These are phyloP conservation scores for Cygnus olor DNA, from an alignment of 2,797 vertebrate genomes.

Conservation along the genomic window DNA sequence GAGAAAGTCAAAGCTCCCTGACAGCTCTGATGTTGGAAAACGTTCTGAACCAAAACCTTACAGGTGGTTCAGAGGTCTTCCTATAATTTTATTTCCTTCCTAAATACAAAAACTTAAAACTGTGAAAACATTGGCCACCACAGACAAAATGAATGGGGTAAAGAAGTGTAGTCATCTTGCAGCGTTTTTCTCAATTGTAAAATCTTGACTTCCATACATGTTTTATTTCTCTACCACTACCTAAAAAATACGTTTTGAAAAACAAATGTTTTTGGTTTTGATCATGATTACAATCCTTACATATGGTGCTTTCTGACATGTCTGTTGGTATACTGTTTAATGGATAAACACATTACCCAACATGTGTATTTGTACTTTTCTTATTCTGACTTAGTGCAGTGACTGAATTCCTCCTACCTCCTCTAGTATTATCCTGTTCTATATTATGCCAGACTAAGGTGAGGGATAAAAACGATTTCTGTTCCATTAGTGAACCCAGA, in stretches of 20 bases:
- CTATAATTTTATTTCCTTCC: neutral
- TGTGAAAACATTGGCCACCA: neutral
- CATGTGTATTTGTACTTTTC: neutral
- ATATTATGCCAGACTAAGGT: neutral
- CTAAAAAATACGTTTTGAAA: neutral
- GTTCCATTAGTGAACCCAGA: neutral
- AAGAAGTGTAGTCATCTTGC: neutral
- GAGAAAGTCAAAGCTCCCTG: neutral
- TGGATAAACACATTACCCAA: neutral
- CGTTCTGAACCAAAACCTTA: neutral
- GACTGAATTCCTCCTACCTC: neutral
- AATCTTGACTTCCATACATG: neutral
- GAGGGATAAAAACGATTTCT: neutral
- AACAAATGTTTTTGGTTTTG: neutral
- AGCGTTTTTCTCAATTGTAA: neutral
- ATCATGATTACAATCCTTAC: neutral
- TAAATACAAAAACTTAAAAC: neutral
- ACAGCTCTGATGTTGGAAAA: neutral
- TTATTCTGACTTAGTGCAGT: neutral
- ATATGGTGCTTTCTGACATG: neutral
- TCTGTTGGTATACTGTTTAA: neutral
- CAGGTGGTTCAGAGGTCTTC: neutral
- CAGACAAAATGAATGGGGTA: neutral
- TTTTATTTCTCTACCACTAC: neutral
- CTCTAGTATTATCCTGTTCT: neutral